Evolutionary conservation across 1,140 invertebrate species (phyloP).

Genomic region (Rhopalosiphum maidis): DNA sequence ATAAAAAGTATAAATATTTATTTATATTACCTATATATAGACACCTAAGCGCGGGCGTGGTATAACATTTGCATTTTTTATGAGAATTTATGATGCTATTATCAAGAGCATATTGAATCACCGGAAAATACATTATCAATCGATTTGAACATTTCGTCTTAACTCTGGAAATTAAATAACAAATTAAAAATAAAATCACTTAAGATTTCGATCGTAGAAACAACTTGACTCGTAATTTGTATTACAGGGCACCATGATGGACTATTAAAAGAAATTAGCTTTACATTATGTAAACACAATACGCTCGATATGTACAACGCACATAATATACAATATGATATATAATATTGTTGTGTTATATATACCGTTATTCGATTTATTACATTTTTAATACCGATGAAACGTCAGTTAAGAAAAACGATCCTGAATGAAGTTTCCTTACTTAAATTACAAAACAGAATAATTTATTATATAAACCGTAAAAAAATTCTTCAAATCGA

Average conservation of each 20-base stretch:
- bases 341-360: background rate
- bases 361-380: background rate
- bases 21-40: background rate
- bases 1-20: background rate
- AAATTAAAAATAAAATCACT: background rate
- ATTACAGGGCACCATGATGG: background rate
- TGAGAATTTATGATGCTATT: background rate
- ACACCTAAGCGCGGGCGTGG: background rate
- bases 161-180: background rate
- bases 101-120: background rate
- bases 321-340: background rate
- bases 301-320: too few relatives aligned
- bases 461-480: too few relatives aligned
- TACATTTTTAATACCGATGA: background rate
- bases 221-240: background rate
- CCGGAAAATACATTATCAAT: background rate
- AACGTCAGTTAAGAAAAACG: background rate
- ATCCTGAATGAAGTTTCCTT: background rate
- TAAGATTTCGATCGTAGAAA: background rate
- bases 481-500: background rate
- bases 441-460: too few relatives aligned
- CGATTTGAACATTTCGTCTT: background rate
- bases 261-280: background rate
- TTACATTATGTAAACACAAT: background rate
- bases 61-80: background rate